phyloP scores from a whole-genome alignment of 2,797 vertebrate species.

The Falco columbarius region DNA sequence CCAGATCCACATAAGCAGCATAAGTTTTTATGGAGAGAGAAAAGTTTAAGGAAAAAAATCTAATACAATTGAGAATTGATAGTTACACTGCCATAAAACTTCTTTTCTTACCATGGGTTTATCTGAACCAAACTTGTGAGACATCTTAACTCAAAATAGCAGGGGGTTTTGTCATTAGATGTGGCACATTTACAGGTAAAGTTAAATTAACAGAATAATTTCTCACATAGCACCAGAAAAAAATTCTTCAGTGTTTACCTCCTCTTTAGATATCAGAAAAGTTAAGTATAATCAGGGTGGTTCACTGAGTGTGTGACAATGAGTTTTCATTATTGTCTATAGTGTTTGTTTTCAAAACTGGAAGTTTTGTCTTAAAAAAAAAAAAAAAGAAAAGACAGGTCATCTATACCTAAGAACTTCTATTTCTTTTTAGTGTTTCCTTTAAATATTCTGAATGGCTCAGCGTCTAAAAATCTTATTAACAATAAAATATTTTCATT shows the following conservation, averaged over 20 bases:
- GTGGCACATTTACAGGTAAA: not conserved
- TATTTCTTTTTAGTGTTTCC: not conserved
- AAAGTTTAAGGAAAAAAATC: not conserved
- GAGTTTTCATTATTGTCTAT: not conserved
- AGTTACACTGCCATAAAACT: not conserved
- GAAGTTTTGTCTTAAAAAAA: too few relatives aligned
- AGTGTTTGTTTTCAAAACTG: not conserved
- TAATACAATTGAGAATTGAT: not conserved
- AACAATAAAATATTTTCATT: not conserved
- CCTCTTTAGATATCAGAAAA: not conserved
- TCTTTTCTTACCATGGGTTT: not conserved
- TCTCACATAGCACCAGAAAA: not conserved
- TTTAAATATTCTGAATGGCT: not conserved
- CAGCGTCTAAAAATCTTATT: not conserved
- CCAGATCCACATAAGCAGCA: not conserved
- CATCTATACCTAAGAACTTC: not conserved
- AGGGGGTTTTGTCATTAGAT: not conserved
- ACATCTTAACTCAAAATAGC: not conserved
- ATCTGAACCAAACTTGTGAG: not conserved
- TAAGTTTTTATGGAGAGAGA: not conserved
- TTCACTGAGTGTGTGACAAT: not conserved
- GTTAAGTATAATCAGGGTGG: not conserved
- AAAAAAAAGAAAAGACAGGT: not conserved
- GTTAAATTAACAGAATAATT: not conserved
- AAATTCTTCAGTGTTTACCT: not conserved